Percentiles rank a stretch among this genome's conserved stretches.
Evolutionary conservation across 2,797 vertebrate genomes (phyloP).

Genomic region (Pseudocheirus occidentalis): DNA sequence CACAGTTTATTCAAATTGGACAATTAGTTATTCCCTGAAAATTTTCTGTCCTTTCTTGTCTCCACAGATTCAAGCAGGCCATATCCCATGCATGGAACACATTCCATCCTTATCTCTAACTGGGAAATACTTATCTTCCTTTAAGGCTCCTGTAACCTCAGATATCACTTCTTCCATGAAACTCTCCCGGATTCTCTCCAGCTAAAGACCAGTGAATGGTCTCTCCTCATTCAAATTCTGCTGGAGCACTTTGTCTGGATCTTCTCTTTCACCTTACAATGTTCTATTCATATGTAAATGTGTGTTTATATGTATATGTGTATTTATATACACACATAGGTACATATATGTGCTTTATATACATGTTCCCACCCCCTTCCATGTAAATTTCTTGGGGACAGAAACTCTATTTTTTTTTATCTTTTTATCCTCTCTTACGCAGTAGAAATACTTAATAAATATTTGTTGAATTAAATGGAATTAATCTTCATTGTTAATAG

Average conservation of each 20-base stretch:
- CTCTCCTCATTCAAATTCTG: neutral
- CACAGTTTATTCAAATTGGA: neutral
- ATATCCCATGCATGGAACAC: neutral
- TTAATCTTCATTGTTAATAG: neutral
- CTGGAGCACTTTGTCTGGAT: neutral
- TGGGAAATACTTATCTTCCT: neutral
- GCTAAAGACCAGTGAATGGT: neutral
- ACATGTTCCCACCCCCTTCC: neutral
- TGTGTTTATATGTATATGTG: no score
- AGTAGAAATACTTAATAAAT: neutral
- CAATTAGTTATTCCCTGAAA: neutral
- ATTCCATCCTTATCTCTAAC: neutral
- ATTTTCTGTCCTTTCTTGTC: neutral
- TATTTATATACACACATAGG: neutral
- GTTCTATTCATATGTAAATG: neutral
- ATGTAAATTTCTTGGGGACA: neutral
- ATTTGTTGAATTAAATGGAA: neutral
- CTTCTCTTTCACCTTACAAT: neutral
- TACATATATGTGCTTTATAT: neutral
- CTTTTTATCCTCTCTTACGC: neutral
- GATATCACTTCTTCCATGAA: neutral
- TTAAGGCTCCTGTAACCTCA: neutral
- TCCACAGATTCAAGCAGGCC: neutral
- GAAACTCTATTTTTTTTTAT: neutral
- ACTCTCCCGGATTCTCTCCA: neutral